Base-by-base conservation (phyloP, 2,888 invertebrate genomes). In the Drosophila longiperda region DNA sequence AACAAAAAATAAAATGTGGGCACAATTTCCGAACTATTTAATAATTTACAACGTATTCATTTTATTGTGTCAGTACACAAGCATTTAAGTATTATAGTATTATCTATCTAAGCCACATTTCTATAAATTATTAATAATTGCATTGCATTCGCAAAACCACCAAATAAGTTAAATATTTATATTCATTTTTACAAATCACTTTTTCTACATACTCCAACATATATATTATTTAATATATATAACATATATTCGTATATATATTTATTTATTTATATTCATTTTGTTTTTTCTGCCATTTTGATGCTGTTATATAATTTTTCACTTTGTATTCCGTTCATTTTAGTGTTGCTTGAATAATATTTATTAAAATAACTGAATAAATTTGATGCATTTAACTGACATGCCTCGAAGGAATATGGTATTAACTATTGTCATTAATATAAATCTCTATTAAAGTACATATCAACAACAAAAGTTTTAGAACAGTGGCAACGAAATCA, bases 131-230 rank as follows among this genome's bases (percentile, higher is more conserved):
- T 85, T 83, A 73, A 83, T 77, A 82, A 55, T 68, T 68, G 64
- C 66, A 70, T 74, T 73, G 62, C 80, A 71, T 82, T 65, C 63
- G 53, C 84, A 73, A 72, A 89, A 87, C 89, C 89, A 52, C 82
- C 58, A 74, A 74, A 55, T 66, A 65, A 80, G 84, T 86, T 89
- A 89, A 89, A 86, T 87, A 87, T 86, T 89, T 80, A 89, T 84
- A 89, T 89, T 89, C 89, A 73, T 82, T 89, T 85, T 87, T 79
- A 40, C 71, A 66, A 76, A 78, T 68, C 70, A 57, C 5, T 62
- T 76, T 80, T 75, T 58, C 29, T 48, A 40, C 60, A 23, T 29
- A 17, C 48, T 23, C 26, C 38, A 53, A 55, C 36, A 23, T 23
- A 8, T 8, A 23, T 3, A 15, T 45, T 23, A 45, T 45, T 45